Base-by-base conservation (phyloP, 1,140 invertebrate genomes). In the Drosophila kepulauana region DNA sequence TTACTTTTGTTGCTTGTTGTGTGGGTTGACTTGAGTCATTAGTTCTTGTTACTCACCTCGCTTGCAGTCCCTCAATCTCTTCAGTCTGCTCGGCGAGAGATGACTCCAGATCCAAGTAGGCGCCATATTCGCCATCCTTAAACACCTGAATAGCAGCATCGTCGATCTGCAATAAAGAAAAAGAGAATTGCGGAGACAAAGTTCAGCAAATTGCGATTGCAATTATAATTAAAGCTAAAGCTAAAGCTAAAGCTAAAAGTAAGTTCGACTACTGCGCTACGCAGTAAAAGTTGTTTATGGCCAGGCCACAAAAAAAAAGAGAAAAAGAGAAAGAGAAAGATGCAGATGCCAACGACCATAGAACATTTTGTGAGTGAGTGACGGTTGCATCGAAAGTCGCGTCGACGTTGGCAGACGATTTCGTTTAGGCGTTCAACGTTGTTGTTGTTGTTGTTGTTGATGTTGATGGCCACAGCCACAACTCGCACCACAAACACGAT, bases 81-180 rank as follows among this genome's bases (percentile, higher is more conserved):
- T 99, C 98, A 74, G 97, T 95, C 92, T 99, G 98, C 93, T 99
- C 98, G 84, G 96, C 97, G 78, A 99, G 96, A 35, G 98, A 97
- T 20, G 97, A 97, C 92, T 99, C 98, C 90, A 99, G 94, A 93
- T 99, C 98, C 93, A 99, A 93, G 93, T 99, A 99, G 57, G 97
- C 96, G n/a, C 98, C 98, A 93, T 97, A 99, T 93, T 99, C 98
- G 76, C 98, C 97, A 93, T 99, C 98, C 93, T 98, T 97, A 93
- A 98, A 99, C 61, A 99, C 94, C 93, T 99, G 98, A 54, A 99
- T 94, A 16, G 98, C 97, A 69, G 97, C 97, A 94, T 99, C 98
- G 93, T 99, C 98, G 93, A 99, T 94, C 98, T 99, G 95, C 45
- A 96, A 96, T n/a, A 57, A 49, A 49, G 48, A 46, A 66, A 41